Base-by-base conservation (phyloP, 2,888 invertebrate genomes). In the Machimus atricapillus region DNA sequence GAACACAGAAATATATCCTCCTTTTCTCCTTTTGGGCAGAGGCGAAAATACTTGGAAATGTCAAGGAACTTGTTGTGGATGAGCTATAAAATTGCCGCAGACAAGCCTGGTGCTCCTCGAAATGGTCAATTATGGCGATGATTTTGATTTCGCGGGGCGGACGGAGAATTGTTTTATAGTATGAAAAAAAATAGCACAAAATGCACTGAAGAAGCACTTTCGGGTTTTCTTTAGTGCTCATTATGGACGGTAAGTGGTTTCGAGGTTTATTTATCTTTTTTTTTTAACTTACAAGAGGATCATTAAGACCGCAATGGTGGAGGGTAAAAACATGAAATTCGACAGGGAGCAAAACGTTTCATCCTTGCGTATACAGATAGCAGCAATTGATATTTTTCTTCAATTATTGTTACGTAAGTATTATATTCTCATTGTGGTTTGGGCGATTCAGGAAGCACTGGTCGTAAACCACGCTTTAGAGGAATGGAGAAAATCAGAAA, bases 61-160 rank as follows among this genome's bases (percentile, higher is more conserved):
- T 85, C 86, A 86, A 87, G 86, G 83, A 87, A 87, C 87, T 87
- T 87, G 86, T 87, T 87, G 87, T 85, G 81, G 86, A 86, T 85
- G 87, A 87, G 87, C 87, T 78, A 87, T 87, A 87, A 87, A 87
- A 87, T 87, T 87, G 86, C 86, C 87, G 86, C 86, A 87, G 86
- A 87, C 87, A 86, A 87, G 83, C 82, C 87, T 66, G 86, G 87
- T 83, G 85, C 66, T 76, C 34, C 23, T 83, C 73, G 34, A 74
- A 85, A 85, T 85, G 73, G 74, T 85, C 85, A 85, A 83, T 83
- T 83, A 83, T 31, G 73, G 40, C 66, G 73, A 83, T 83, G 83
- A 83, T 83, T 83, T 83, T 83, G 83, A 73, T 73, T 66, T 66
- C 27, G 66, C 66, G 66, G 66, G 66, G 66, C 12, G 27, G 23